These are phyloP conservation scores for Eudasyphora cyanicolor DNA, from an alignment of 2,888 invertebrate species.

Conservation along the genomic window DNA sequence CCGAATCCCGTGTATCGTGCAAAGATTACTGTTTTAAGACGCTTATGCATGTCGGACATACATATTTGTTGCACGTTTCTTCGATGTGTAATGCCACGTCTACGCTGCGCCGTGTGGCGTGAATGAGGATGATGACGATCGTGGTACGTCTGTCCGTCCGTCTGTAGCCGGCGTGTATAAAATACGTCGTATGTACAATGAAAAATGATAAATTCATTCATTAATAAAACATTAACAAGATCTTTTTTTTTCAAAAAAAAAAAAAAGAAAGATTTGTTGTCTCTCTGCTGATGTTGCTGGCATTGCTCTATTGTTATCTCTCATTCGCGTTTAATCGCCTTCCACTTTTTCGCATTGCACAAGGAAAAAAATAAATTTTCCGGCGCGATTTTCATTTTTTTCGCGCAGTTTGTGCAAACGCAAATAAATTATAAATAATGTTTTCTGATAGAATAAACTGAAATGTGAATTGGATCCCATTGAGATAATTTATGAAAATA, in stretches of 20 bases:
- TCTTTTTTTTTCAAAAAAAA: no score
- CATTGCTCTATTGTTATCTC: neutral
- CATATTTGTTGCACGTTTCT: constrained; percentile 8
- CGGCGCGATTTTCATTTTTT: neutral
- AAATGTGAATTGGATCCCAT: constrained; percentile 24
- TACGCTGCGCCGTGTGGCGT: no score
- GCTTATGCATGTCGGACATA: constrained; percentile 46
- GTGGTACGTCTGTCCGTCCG: neutral
- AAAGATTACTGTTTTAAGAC: constrained; percentile 20
- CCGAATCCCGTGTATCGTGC: no score
- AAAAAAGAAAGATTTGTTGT: constrained; percentile 18
- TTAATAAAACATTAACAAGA: constrained; percentile 57
- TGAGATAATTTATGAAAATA: constrained; percentile 23
- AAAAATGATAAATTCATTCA: constrained; percentile 52
- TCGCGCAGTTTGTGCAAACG: neutral
- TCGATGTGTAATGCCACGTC: neutral
- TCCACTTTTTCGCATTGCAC: neutral
- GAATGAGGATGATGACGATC: constrained; percentile 8
- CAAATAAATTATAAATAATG: constrained; percentile 28
- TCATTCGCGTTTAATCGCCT: neutral
- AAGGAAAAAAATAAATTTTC: constrained; percentile 20
- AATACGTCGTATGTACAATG: neutral
- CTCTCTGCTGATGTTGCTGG: neutral
- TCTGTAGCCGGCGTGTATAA: no score
- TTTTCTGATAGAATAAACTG: neutral